A percentile compares a stretch with the other conserved stretches of the same genome.
Evolutionary conservation across 2,113 vertebrate species (phyloP).

Genomic region (Trichechus manatus): DNA sequence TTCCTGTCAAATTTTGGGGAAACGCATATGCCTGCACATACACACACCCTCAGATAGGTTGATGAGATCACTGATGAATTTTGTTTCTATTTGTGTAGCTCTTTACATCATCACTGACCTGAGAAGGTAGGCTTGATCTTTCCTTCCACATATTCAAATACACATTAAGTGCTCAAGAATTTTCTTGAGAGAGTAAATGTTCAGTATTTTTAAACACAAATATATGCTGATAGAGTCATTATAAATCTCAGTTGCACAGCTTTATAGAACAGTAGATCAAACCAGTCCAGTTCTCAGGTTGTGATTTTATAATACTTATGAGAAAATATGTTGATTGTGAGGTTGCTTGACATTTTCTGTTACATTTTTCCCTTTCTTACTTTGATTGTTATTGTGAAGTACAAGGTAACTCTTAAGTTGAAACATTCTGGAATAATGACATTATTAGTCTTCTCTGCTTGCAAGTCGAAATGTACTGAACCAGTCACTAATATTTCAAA

Average conservation of each 20-base stretch:
- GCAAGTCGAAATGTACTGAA: constrained; percentile 45
- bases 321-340: not conserved
- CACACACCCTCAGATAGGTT: not conserved
- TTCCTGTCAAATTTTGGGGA: not conserved
- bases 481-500: constrained; percentile 38
- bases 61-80: not conserved
- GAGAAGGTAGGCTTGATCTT: not conserved
- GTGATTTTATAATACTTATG: not conserved
- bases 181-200: not conserved
- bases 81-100: not conserved
- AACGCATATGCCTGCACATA: not conserved
- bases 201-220: constrained; percentile 21
- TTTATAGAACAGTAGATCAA: not conserved
- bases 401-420: not conserved
- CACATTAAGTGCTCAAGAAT: not conserved
- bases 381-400: not conserved
- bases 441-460: constrained; percentile 55
- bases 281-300: not conserved
- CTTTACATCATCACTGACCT: not conserved
- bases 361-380: not conserved
- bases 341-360: not conserved
- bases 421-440: not conserved
- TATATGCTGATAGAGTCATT: not conserved
- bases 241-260: not conserved
- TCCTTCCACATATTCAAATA: not conserved